phyloP scores from a whole-genome alignment of 2,888 invertebrate species.

The Aphidoletes aphidimyza region DNA sequence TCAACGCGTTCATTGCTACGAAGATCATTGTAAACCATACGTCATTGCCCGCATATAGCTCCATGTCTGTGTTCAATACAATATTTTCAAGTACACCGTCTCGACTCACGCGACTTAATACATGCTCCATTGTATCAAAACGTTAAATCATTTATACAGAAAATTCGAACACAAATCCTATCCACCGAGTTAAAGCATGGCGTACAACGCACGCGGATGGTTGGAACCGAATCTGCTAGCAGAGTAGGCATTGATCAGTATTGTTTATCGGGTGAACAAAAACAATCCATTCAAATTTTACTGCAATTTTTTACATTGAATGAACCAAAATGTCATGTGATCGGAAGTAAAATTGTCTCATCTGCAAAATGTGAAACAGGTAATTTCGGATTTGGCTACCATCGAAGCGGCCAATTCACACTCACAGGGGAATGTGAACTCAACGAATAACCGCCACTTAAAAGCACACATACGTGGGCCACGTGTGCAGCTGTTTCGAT shows the following conservation, averaged over 20 bases:
- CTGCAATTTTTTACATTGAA: no score
- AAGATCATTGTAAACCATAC: constrained; percentile 26
- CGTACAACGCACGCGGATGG: no score
- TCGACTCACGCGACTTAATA: constrained; percentile 25
- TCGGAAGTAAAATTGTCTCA: no score
- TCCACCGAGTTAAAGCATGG: no score
- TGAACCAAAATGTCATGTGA: no score
- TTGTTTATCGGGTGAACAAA: no score
- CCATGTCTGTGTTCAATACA: neutral
- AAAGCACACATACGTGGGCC: neutral
- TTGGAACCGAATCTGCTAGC: neutral
- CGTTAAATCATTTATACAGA: neutral
- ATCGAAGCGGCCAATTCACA: neutral
- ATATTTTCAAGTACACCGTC: constrained; percentile 44
- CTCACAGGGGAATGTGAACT: no score
- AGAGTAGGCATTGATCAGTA: no score
- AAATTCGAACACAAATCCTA: no score
- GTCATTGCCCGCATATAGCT: constrained; percentile 37
- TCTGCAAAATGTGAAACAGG: no score
- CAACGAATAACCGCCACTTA: neutral
- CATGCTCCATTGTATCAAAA: neutral
- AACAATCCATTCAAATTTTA: no score
- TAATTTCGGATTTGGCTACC: neutral
- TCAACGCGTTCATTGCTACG: constrained; percentile 40
- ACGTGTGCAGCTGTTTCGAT: constrained; percentile 45